Conservation (phyloP, 2,113 vertebrate species). For the Hemicordylus capensis region DNA sequence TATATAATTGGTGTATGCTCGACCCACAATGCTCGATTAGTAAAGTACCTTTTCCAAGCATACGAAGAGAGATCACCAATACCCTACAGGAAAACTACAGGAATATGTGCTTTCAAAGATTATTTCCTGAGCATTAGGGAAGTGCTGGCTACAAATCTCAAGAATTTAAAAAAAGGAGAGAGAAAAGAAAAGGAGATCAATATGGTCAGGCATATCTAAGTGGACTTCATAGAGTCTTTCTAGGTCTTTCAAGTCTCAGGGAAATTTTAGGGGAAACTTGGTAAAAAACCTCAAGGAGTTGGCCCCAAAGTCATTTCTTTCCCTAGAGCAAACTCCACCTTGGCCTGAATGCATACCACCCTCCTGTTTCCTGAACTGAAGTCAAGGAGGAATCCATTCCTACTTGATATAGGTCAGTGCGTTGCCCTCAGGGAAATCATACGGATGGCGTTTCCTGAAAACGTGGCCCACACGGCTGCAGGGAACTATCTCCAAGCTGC, state of each 20-base stretch:
- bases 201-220: not conserved
- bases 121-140: not conserved
- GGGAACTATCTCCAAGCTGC: slow-evolving; percentile 96
- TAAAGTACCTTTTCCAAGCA: not conserved
- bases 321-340: not conserved
- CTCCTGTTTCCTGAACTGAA: slow-evolving; percentile 2
- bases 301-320: slow-evolving; percentile 24
- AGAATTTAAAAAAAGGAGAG: not conserved
- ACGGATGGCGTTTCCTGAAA: slow-evolving; percentile 97
- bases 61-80: not conserved
- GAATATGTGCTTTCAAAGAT: too few relatives aligned
- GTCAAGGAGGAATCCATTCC: slow-evolving; percentile 60
- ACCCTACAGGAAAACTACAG: too few relatives aligned
- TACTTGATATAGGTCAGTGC: slow-evolving; percentile 98
- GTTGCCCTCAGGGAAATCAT: slow-evolving; percentile 97
- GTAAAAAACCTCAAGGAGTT: slow-evolving; percentile 21
- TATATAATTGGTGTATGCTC: not conserved
- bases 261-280: slow-evolving; percentile 12
- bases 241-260: not conserved
- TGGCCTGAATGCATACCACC: slow-evolving; percentile 30
- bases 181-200: not conserved
- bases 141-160: not conserved
- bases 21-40: not conserved
- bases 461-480: slow-evolving; percentile 98
- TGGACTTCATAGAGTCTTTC: not conserved